Percentiles rank a stretch among this genome's conserved stretches.
Evolutionary conservation across 2,797 vertebrate genomes (phyloP).

Genomic region (Sebastes kiyomatsui): DNA sequence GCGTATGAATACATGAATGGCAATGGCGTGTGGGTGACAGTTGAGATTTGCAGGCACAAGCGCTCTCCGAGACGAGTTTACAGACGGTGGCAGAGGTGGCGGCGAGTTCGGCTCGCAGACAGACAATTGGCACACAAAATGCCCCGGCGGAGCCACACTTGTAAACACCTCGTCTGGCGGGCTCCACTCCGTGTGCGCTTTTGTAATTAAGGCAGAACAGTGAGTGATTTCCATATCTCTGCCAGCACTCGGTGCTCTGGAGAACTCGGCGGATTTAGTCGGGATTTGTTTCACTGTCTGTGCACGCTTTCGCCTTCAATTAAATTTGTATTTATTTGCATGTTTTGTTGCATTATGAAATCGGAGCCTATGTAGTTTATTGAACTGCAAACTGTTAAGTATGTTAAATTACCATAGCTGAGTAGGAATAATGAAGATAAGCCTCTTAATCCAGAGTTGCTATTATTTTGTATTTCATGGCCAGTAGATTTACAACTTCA

Average conservation of each 20-base stretch:
- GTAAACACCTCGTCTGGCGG: conserved; percentile 16
- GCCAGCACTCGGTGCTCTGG: not conserved
- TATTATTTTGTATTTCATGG: not conserved
- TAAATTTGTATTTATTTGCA: not conserved
- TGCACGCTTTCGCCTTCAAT: not conserved
- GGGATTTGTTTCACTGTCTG: conserved; percentile 10
- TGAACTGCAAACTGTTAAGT: not conserved
- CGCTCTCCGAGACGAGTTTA: conserved; percentile 11
- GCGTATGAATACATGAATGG: conserved; percentile 67
- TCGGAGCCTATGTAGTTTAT: not conserved
- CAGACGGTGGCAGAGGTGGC: conserved; percentile 11
- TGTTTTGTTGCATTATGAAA: not conserved
- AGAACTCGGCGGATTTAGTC: not conserved
- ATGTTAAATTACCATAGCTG: not conserved
- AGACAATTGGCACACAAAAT: conserved; percentile 31
- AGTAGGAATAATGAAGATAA: not conserved
- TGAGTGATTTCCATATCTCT: conserved; percentile 25
- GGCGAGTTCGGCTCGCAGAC: not conserved
- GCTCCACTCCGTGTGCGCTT: not conserved
- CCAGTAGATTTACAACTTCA: not conserved
- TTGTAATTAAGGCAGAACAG: conserved; percentile 26
- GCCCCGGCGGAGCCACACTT: not conserved
- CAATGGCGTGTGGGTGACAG: conserved; percentile 59
- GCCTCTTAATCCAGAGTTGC: not conserved
- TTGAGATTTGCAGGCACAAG: conserved; percentile 45